Percentiles rank a stretch among this genome's conserved stretches.
Evolutionary conservation across 2,797 vertebrate species (phyloP).

Genomic region (Galagoides demidoff): DNA sequence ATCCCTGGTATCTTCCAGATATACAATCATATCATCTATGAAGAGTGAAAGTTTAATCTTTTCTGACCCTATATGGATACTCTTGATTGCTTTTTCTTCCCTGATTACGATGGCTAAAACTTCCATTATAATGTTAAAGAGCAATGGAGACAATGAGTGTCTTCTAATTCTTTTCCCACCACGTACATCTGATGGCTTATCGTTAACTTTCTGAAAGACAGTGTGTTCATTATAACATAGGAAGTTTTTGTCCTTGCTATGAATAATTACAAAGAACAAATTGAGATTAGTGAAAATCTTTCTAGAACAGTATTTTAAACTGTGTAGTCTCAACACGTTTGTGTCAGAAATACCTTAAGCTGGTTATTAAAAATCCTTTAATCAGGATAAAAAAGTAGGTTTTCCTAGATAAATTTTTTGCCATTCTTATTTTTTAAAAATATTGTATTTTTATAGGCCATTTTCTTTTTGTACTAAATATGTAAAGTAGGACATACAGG

Average conservation of each 20-base stretch:
- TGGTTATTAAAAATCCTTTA: neutral
- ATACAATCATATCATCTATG: too few relatives aligned
- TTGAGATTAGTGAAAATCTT: neutral
- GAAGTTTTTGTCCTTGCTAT: neutral
- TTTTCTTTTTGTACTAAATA: neutral
- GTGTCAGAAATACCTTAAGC: neutral
- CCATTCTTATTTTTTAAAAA: neutral
- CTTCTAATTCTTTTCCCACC: neutral
- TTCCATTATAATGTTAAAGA: too few relatives aligned
- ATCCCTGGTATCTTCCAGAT: too few relatives aligned
- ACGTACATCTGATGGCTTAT: neutral
- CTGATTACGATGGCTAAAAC: too few relatives aligned
- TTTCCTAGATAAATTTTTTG: neutral
- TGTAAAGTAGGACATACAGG: neutral
- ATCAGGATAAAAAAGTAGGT: neutral
- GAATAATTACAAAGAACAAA: conserved; percentile 3
- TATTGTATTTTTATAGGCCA: neutral
- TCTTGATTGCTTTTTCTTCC: too few relatives aligned
- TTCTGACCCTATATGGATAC: too few relatives aligned
- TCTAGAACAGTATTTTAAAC: neutral
- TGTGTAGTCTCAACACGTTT: neutral
- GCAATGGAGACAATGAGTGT: too few relatives aligned
- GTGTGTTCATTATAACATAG: neutral
- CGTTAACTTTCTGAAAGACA: neutral
- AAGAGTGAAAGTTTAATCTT: too few relatives aligned